Evolutionary conservation across 2,888 invertebrate species (phyloP).

Genomic region (Pegoplata infirma): DNA sequence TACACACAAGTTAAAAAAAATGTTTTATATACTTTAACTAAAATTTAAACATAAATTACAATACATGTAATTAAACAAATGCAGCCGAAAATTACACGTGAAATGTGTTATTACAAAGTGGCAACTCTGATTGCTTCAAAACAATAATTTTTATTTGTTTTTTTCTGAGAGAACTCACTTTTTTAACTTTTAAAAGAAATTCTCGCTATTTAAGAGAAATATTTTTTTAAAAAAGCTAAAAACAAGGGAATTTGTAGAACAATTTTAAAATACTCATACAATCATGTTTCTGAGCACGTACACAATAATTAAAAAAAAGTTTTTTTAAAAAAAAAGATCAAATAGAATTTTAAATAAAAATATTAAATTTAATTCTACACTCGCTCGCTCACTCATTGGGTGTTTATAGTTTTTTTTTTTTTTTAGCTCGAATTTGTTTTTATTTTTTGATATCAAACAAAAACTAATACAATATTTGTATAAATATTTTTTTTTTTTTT

Average conservation of each 20-base stretch:
- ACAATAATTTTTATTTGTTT: constrained; percentile 39
- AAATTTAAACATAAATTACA: too few species aligned
- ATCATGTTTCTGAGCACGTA: neutral
- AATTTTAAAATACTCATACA: neutral
- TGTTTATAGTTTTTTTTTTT: constrained; percentile 1
- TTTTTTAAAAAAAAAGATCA: neutral
- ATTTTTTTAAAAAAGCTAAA: neutral
- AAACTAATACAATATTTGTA: neutral
- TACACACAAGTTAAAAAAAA: too few species aligned
- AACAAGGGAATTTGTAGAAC: neutral
- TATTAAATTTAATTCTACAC: neutral
- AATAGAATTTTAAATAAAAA: too few species aligned
- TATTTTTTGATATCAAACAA: constrained; percentile 32
- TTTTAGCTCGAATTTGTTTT: neutral
- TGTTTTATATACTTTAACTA: too few species aligned
- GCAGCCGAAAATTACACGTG: too few species aligned
- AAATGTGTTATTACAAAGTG: too few species aligned
- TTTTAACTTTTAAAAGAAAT: neutral
- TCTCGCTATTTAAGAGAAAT: neutral
- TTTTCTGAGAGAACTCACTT: neutral
- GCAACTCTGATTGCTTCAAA: too few species aligned
- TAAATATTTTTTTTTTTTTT: neutral
- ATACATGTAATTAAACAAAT: too few species aligned
- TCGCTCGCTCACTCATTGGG: neutral
- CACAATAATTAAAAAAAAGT: neutral